phyloP scores from a whole-genome alignment of 2,888 invertebrate genomes.

The Polyploca ridens region DNA sequence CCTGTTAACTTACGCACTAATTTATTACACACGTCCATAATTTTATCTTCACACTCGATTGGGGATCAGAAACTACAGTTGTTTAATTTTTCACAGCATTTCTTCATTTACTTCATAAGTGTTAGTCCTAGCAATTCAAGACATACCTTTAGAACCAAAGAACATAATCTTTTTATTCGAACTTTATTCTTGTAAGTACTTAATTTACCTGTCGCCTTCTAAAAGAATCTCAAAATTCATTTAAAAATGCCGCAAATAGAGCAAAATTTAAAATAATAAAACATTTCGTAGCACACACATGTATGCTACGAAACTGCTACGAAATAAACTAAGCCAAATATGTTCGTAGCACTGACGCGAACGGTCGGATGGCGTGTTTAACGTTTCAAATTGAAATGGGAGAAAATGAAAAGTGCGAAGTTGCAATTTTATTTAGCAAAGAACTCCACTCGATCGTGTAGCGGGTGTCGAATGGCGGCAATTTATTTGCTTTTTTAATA shows the following conservation, averaged over 20 bases:
- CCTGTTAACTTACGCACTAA: not conserved
- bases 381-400: slow-evolving; percentile 9
- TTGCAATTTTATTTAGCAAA: slow-evolving; percentile 28
- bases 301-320: slow-evolving; percentile 6
- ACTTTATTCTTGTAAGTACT: too few relatives aligned
- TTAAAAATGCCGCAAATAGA: not conserved
- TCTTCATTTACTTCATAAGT: too few relatives aligned
- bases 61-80: too few relatives aligned
- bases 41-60: too few relatives aligned
- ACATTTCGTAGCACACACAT: not conserved
- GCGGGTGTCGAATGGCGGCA: slow-evolving; percentile 25
- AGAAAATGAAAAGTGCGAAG: slow-evolving; percentile 9
- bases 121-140: too few relatives aligned
- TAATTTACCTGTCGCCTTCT: too few relatives aligned
- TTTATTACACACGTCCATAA: too few relatives aligned
- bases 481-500: slow-evolving; percentile 47
- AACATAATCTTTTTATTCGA: too few relatives aligned
- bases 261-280: not conserved
- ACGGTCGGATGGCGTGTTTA: not conserved
- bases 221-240: too few relatives aligned
- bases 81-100: too few relatives aligned
- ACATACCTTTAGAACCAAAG: too few relatives aligned
- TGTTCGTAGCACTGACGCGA: not conserved
- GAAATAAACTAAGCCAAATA: not conserved
- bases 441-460: slow-evolving; percentile 29